Evolutionary conservation across 2,113 vertebrate species (phyloP).

Genomic region (Macaca nemestrina): DNA sequence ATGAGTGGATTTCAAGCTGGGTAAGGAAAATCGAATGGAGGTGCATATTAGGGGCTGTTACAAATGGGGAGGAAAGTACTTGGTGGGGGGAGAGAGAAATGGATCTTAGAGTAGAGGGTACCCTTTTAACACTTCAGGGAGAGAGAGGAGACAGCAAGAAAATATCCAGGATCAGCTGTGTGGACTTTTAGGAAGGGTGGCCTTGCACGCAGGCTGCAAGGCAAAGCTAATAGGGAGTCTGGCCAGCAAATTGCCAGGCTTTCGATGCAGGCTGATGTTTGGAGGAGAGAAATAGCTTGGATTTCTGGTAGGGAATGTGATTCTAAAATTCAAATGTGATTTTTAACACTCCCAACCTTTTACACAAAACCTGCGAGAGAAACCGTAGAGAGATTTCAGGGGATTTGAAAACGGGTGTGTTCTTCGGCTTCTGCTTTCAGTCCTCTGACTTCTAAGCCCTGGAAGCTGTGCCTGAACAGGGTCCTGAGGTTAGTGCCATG

Average conservation of each 20-base stretch:
- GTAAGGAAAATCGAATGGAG: constrained; percentile 84
- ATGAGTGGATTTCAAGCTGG: constrained; percentile 84
- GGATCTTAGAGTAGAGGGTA: constrained; percentile 60
- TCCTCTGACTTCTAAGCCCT: background rate
- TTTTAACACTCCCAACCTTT: background rate
- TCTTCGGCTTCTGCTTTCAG: fast-evolving
- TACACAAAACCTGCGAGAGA: background rate
- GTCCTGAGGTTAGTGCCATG: fast-evolving
- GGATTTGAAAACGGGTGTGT: fast-evolving
- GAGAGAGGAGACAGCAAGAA: background rate
- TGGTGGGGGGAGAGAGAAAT: constrained; percentile 66
- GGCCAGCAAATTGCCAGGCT: background rate
- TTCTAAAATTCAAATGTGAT: background rate
- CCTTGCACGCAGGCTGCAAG: background rate
- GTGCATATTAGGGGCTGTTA: constrained; percentile 79
- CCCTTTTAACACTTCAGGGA: constrained; percentile 13
- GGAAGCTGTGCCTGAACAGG: background rate
- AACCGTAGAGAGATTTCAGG: fast-evolving
- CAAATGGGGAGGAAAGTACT: constrained; percentile 75
- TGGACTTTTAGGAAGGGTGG: background rate
- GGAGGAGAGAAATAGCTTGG: background rate
- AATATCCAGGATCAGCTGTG: background rate
- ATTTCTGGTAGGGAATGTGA: background rate
- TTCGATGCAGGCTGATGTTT: background rate
- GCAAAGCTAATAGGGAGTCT: constrained; percentile 48